These are phyloP conservation scores for Pelosia muscerda DNA, from an alignment of 2,888 invertebrate genomes.

Conservation along the genomic window DNA sequence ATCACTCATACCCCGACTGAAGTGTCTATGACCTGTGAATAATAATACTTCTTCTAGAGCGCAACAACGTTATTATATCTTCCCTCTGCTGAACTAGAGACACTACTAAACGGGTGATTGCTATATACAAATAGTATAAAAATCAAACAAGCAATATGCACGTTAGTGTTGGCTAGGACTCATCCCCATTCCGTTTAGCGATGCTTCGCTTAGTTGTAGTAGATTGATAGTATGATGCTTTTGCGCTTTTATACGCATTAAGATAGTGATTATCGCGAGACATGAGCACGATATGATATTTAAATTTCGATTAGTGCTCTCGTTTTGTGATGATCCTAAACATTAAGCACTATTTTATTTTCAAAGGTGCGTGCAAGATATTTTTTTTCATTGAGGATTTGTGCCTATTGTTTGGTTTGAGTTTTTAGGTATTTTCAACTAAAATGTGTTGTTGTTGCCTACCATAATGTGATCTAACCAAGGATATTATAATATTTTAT, in stretches of 20 bases:
- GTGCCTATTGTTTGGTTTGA: slow-evolving; percentile 79
- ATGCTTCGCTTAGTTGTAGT: slow-evolving; percentile 53
- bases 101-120: background rate
- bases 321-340: background rate
- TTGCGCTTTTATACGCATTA: slow-evolving; percentile 50
- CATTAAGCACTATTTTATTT: slow-evolving; percentile 38
- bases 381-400: slow-evolving; percentile 43
- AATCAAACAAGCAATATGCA: slow-evolving; percentile 79
- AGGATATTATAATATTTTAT: slow-evolving; percentile 30
- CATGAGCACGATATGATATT: background rate
- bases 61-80: background rate
- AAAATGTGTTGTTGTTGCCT: slow-evolving; percentile 55
- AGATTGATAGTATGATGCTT: slow-evolving; percentile 45
- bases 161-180: slow-evolving; percentile 62
- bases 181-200: slow-evolving; percentile 51
- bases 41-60: background rate
- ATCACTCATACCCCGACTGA: too few species aligned
- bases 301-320: background rate
- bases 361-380: slow-evolving; percentile 35
- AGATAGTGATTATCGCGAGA: slow-evolving; percentile 17
- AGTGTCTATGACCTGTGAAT: background rate
- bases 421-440: slow-evolving; percentile 65
- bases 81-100: background rate
- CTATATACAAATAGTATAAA: background rate
- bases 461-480: slow-evolving; percentile 22